Conservation (phyloP, 2,888 invertebrate genomes). For the Melinopterus prodromus region DNA sequence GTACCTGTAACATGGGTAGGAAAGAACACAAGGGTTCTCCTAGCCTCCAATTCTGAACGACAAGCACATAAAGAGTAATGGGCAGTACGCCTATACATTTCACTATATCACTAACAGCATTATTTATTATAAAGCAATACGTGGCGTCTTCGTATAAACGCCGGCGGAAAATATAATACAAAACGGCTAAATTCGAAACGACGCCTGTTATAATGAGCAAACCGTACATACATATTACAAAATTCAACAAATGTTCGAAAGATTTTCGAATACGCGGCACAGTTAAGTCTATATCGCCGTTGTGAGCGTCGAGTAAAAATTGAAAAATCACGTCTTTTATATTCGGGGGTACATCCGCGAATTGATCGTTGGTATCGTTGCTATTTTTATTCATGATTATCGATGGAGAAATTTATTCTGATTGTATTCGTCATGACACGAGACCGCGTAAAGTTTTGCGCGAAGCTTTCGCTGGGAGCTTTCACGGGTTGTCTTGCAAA, state of each 20-base stretch:
- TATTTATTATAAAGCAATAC: constrained; percentile 71
- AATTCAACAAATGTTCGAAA: constrained; percentile 65
- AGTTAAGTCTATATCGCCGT: constrained; percentile 62
- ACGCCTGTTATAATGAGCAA: constrained; percentile 66
- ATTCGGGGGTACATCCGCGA: constrained; percentile 50
- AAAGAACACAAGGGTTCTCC: constrained; percentile 77
- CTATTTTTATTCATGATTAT: not conserved
- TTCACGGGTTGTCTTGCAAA: not conserved
- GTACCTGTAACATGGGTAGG: constrained; percentile 76
- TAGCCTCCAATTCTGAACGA: constrained; percentile 77
- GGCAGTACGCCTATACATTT: constrained; percentile 75
- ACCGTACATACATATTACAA: constrained; percentile 71
- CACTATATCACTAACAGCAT: constrained; percentile 71
- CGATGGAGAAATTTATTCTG: not conserved
- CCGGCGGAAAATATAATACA: constrained; percentile 64
- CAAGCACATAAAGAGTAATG: constrained; percentile 71
- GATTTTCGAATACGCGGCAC: constrained; percentile 69
- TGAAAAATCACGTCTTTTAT: constrained; percentile 52
- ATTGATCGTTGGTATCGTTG: constrained; percentile 32
- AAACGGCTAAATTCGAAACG: constrained; percentile 67
- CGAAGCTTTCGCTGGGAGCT: not conserved
- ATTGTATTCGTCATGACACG: not conserved
- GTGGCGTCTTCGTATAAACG: constrained; percentile 70
- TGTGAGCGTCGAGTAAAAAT: constrained; percentile 50
- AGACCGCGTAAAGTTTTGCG: not conserved